Conservation (phyloP, 2,888 invertebrate genomes). For the Epiblema foenella region DNA sequence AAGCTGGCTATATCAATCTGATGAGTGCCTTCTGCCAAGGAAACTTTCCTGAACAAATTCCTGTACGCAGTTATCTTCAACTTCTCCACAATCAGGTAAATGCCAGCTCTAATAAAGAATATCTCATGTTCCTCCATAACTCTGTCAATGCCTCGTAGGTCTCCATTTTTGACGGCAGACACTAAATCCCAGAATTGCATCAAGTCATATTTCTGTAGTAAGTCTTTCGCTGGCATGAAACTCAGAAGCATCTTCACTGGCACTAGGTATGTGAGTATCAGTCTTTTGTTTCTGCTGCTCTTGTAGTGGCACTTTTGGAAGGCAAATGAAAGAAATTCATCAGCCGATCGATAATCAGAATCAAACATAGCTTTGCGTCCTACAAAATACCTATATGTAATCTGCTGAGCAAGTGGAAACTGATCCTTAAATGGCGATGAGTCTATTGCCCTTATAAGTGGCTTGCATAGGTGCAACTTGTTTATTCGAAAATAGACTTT, state of each 20-base stretch:
- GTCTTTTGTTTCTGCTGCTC: slow-evolving; percentile 93
- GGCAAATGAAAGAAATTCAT: slow-evolving; percentile 96
- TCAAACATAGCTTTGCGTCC: slow-evolving; percentile 99
- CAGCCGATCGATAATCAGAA: slow-evolving; percentile 96
- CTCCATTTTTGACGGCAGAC: slow-evolving; percentile 94
- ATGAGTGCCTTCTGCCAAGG: slow-evolving; percentile 90
- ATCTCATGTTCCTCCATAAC: slow-evolving; percentile 94
- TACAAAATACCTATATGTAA: slow-evolving; percentile 98
- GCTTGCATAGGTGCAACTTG: slow-evolving; percentile 95
- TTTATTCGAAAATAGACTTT: slow-evolving; percentile 97
- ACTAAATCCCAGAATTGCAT: slow-evolving; percentile 96
- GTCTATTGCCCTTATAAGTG: slow-evolving; percentile 98
- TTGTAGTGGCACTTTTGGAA: slow-evolving; percentile 94
- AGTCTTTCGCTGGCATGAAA: slow-evolving; percentile 93
- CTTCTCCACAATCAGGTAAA: slow-evolving; percentile 98
- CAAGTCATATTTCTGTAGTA: slow-evolving; percentile 95
- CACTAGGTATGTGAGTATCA: slow-evolving; percentile 97
- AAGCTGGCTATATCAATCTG: slow-evolving; percentile 95
- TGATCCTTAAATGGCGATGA: slow-evolving; percentile 95
- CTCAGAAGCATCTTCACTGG: slow-evolving; percentile 99
- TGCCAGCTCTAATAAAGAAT: slow-evolving; percentile 98
- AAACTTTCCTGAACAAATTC: slow-evolving; percentile 97
- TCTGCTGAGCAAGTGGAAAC: slow-evolving; percentile 96
- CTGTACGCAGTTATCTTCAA: slow-evolving; percentile 97
- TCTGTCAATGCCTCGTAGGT: slow-evolving; percentile 92